Base-by-base conservation (phyloP, 2,797 vertebrate genomes). In the Carduelis carduelis region DNA sequence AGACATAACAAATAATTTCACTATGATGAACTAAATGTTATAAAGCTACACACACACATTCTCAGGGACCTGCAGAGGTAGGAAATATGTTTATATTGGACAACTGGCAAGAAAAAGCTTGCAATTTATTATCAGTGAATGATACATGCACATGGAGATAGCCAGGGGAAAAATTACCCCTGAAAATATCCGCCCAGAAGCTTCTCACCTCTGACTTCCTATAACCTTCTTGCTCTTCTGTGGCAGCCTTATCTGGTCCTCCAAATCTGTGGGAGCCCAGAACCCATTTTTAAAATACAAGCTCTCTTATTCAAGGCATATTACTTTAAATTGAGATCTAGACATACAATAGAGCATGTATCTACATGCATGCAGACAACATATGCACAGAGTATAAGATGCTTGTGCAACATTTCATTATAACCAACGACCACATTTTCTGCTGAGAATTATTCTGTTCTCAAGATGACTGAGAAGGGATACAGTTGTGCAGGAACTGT, bases 401-500 rank as follows among this genome's bases (percentile, higher is more conserved):
- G 30, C 17, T 82, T 57, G 37, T 53, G 81, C 66, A 70, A 66
- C 37, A 79, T n/a, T 89, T 79, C 37, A 46, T 52, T 66, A 77
- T 53, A 59, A 70, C 28, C 14, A 46, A 65, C 14, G 13, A 78
- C 59, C 6, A 22, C 8, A 30, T 86, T 52, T 94, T 72, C 63
- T 59, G 53, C 44, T 85, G 89, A 76, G 47, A 79, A 77, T 46
- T 32, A 47, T 14, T 66, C 55, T 71, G 30, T 50, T 86, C 34
- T 60, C 56, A 49, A 41, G 28, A 41, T 30, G 24, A 91, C 53
- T 7, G 22, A 49, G 63, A 72, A 57, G 44, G 21, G 74, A 63
- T 30, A 30, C 3, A 30, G 26, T 32, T 50, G 34, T 27, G 49
- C 32, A 77, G 37, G 20, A 28, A 83, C 8, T 0, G 0, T 64